These are phyloP conservation scores for Heliornis fulica DNA, from an alignment of 2,113 vertebrate genomes.

Conservation along the genomic window DNA sequence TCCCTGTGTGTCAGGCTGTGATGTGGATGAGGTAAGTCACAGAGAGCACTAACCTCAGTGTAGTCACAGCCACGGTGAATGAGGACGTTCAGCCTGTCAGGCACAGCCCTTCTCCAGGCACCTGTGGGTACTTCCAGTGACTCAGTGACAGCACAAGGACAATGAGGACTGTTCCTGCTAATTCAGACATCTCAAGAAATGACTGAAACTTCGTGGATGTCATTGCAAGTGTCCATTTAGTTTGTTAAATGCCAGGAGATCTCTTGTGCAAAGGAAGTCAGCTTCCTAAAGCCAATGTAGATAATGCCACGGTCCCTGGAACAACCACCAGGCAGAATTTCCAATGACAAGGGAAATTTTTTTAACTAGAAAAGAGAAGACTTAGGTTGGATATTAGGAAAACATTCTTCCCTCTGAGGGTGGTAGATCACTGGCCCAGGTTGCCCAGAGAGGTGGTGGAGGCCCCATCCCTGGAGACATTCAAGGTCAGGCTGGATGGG, in stretches of 20 bases:
- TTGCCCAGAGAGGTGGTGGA: too few relatives aligned
- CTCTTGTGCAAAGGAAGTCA: neutral
- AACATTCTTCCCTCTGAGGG: too few relatives aligned
- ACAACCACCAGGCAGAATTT: neutral
- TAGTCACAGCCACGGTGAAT: neutral
- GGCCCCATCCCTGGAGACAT: too few relatives aligned
- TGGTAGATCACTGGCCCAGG: too few relatives aligned
- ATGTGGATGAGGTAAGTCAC: neutral
- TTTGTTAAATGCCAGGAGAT: neutral
- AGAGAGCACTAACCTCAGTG: neutral
- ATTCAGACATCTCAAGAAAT: neutral
- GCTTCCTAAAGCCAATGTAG: neutral
- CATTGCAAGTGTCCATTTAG: neutral
- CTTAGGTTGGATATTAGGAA: too few relatives aligned
- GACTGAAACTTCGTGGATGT: neutral
- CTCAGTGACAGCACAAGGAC: neutral
- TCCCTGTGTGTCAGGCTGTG: neutral
- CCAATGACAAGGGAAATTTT: too few relatives aligned
- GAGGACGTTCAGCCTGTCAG: neutral
- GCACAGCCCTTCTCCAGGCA: neutral
- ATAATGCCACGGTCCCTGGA: conserved; percentile 7
- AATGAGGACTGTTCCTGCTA: neutral
- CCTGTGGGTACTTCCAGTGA: neutral
- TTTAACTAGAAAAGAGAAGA: too few relatives aligned
- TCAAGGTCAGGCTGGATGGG: too few relatives aligned